These are phyloP conservation scores for Peromyscus attwateri DNA, from an alignment of 2,797 vertebrate genomes.

Conservation along the genomic window DNA sequence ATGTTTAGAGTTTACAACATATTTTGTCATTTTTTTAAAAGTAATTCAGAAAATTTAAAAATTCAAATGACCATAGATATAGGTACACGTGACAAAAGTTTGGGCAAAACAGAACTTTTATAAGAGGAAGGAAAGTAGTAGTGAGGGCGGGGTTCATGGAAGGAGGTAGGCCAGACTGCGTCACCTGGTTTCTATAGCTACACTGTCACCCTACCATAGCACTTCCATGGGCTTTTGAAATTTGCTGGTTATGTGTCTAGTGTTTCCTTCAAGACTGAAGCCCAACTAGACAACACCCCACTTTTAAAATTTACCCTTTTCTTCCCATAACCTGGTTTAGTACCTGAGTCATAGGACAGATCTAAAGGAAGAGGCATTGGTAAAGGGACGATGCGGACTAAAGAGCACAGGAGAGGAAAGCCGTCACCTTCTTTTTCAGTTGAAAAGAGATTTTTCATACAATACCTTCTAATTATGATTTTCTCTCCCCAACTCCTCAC, in stretches of 20 bases:
- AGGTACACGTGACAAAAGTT: background rate
- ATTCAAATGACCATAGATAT: constrained; percentile 9
- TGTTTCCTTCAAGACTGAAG: background rate
- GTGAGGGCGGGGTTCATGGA: background rate
- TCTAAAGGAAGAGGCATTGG: background rate
- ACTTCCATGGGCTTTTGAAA: background rate
- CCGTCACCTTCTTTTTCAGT: background rate
- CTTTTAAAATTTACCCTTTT: constrained; percentile 31
- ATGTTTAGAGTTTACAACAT: constrained; percentile 4
- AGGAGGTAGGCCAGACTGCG: background rate
- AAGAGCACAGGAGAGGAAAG: background rate
- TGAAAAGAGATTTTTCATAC: background rate
- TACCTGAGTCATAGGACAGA: constrained; percentile 5
- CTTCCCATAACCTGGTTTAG: constrained; percentile 11
- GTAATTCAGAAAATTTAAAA: constrained; percentile 34
- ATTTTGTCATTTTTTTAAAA: constrained; percentile 54
- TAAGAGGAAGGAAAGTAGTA: background rate
- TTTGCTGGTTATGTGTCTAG: background rate
- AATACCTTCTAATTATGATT: background rate
- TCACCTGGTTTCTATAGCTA: background rate
- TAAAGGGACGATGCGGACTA: background rate
- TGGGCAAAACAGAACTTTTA: background rate
- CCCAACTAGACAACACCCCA: background rate
- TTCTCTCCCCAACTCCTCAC: background rate
- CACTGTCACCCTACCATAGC: background rate